phyloP scores from a whole-genome alignment of 2,888 invertebrate genomes.

The Rhopalosiphum nymphaeae region DNA sequence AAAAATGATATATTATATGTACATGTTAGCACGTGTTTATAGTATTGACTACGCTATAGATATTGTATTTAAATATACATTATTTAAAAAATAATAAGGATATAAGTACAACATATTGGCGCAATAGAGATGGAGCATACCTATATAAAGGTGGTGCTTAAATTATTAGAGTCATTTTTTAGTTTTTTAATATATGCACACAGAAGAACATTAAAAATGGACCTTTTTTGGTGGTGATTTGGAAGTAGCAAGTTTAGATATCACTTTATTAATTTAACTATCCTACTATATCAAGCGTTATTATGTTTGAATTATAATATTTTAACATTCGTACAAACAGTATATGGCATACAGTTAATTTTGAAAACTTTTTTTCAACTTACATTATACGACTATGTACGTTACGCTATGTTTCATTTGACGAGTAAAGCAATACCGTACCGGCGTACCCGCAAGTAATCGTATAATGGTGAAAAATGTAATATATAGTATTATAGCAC shows the following conservation, averaged over 20 bases:
- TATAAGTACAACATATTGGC: not conserved
- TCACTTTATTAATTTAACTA: not conserved
- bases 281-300: not conserved
- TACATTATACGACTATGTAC: too few species aligned
- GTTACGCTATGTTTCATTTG: not conserved
- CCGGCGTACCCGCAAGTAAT: not conserved
- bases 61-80: not conserved
- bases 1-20: not conserved
- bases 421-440: not conserved
- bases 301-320: not conserved
- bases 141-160: not conserved
- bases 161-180: not conserved
- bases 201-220: not conserved
- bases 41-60: not conserved
- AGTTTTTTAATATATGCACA: not conserved
- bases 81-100: not conserved
- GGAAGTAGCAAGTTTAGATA: not conserved
- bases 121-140: not conserved
- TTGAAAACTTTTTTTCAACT: not conserved
- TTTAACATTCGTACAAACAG: not conserved
- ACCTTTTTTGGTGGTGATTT: not conserved
- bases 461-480: not conserved
- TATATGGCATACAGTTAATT: not conserved
- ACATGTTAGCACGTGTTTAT: not conserved
- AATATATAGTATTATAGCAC: not conserved